Conservation (phyloP, 2,888 invertebrate species). For the Orgyia antiqua region DNA sequence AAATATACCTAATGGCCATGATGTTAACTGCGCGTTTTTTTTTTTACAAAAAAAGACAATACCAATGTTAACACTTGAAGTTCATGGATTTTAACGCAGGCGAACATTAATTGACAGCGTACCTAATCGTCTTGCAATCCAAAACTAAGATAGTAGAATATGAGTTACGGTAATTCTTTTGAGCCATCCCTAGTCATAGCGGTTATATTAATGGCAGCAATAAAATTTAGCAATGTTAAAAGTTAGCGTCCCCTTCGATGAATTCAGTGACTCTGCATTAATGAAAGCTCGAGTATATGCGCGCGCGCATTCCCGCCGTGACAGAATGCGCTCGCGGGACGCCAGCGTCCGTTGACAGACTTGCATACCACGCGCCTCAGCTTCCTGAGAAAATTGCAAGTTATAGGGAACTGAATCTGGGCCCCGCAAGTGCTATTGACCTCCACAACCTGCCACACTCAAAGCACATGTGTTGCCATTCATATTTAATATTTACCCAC, state of each 20-base stretch:
- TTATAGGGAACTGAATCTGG: constrained; percentile 74
- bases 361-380: constrained; percentile 41
- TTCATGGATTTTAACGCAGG: constrained; percentile 23
- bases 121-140: constrained; percentile 13
- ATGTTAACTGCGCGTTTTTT: constrained; percentile 42
- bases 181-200: constrained; percentile 37
- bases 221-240: constrained; percentile 49
- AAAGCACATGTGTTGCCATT: constrained; percentile 60
- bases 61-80: constrained; percentile 35
- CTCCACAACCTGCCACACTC: constrained; percentile 55
- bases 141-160: constrained; percentile 29
- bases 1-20: constrained; percentile 44
- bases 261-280: constrained; percentile 60
- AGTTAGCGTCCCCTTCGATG: constrained; percentile 43
- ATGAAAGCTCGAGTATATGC: constrained; percentile 67
- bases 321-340: constrained; percentile 60
- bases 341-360: constrained; percentile 21
- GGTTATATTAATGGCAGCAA: constrained; percentile 37
- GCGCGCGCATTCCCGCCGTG: constrained; percentile 63
- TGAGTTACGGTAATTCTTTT: constrained; percentile 31
- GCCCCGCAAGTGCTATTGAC: constrained; percentile 68
- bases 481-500: constrained; percentile 58
- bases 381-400: constrained; percentile 76
- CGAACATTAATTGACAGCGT: constrained; percentile 8
- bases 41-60: constrained; percentile 44